phyloP scores from a whole-genome alignment of 1,140 invertebrate genomes.

The Pollicipes pollicipes region DNA sequence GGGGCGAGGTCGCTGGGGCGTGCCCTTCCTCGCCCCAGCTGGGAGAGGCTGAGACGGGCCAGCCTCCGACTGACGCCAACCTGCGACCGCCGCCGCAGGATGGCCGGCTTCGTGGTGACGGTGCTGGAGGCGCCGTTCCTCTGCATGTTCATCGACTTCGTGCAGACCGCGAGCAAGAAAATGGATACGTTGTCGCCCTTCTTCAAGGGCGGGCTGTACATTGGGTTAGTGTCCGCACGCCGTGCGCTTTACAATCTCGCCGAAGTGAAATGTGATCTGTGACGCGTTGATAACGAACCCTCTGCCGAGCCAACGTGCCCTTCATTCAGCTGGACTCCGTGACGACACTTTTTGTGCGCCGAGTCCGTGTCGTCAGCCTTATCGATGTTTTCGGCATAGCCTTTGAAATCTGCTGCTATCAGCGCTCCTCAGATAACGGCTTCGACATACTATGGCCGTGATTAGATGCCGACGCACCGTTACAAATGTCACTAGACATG shows the following conservation, averaged over 20 bases:
- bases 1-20: too few species aligned
- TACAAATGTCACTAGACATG: too few species aligned
- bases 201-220: slow-evolving; percentile 72
- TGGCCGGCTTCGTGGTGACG: slow-evolving; percentile 66
- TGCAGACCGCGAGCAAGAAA: slow-evolving; percentile 58
- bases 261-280: too few species aligned
- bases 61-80: not conserved
- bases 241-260: too few species aligned
- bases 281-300: slow-evolving; percentile 4
- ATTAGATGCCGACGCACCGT: too few species aligned
- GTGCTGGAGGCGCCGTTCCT: slow-evolving; percentile 84
- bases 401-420: too few species aligned
- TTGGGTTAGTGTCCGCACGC: slow-evolving; percentile 41
- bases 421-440: too few species aligned
- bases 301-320: too few species aligned
- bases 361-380: too few species aligned
- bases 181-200: slow-evolving; percentile 69
- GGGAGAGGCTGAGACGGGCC: not conserved
- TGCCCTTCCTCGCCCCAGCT: too few species aligned
- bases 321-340: slow-evolving; percentile 8
- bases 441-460: too few species aligned
- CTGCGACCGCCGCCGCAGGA: slow-evolving; percentile 26
- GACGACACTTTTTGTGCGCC: slow-evolving; percentile 7
- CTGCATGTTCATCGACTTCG: slow-evolving; percentile 83
- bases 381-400: too few species aligned